Evolutionary conservation across 2,888 invertebrate species (phyloP), one percentile per base, ranked within the genome.

Genomic region (Leptinotarsa peninsularis): DNA sequence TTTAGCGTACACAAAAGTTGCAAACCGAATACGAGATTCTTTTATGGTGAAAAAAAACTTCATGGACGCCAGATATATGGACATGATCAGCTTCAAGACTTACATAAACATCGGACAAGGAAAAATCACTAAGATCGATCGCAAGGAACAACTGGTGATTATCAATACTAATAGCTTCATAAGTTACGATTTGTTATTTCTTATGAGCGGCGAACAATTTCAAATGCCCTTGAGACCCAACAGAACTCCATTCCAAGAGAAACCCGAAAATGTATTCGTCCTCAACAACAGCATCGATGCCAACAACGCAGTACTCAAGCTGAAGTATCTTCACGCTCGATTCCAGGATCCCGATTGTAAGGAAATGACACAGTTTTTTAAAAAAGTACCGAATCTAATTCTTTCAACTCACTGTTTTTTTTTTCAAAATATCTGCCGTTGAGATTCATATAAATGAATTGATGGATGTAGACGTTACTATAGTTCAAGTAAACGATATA

Each of bases 91-190:
- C 0, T 89, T 93, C 67, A 90, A 91, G 79, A 90, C 91, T 70
- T 94, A 92, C 88, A 89, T 94, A 0, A 94, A 93, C 82, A 89
- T 93, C 4, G 90, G 94, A n/a, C 85, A 89, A 7, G 92, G 91
- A 27, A 88, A 89, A 4, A 82, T 91, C 91, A 93, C 74, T 10
- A 80, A 80, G 58, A 78, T 79, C 13, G 78, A 78, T 73, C 78
- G 92, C 74, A 90, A 91, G 81, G 89, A 91, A 76, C 92, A 92
- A 84, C 90, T 90, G 77, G 89, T 93, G n/a, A 84, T 89, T 3
- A 85, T 93, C 5, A 89, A 89, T 83, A 87, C 89, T 1, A 85
- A 72, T 83, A 82, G 80, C 14, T 82, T 81, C n/a, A 84, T 88
- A 75, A 83, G 89, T 52, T 92, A 92, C 82, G 92, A 92, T 81